Base-by-base conservation (phyloP, 1,140 invertebrate genomes). In the Caenorhabditis brenneri region DNA sequence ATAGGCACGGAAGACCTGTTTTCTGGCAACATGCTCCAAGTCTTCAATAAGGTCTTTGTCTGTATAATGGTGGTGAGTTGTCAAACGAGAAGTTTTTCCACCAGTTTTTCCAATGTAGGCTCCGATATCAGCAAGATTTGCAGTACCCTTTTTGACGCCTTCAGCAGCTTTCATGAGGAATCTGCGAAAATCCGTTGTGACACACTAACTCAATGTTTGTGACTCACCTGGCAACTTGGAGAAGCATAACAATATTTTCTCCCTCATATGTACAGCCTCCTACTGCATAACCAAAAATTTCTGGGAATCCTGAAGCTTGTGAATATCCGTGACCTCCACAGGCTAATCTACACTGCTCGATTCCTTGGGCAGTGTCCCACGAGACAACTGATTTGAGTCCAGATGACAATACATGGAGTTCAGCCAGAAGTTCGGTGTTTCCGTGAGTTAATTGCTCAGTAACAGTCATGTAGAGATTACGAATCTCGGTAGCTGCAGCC, bases 271-370 rank as follows among this genome's bases (percentile, higher is more conserved):
- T 97, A 91, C 94, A 95, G 65, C 94, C 94, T 39, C 96, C 95
- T 0, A 95, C 95, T 4, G 94, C 93, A 16, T 42, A 46, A 39
- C 79, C 94, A 91, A 96, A 97, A 19, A 94, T 94, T 58, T 93
- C 92, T 22, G 95, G 95, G 33, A 97, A 92, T 91, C 95, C 95
- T 85, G 95, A 95, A 55, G 94, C 93, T 27, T 94, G 93, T 93
- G 96, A 95, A 92, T 95, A 97, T 16, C 96, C 96, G 91, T 97
- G 96, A 9, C 96, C 96, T 42, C 96, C 96, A 91, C 96, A 97
- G 1, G 95, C 92, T 53, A 95, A 91, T 19, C 96, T 93, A 86
- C 95, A 94, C 29, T 93, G 93, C 83, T 97, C 96, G 48, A 96
- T 93, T 5, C 93, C 94, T 46, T 90, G 90, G 10, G 94, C 93